Percentiles rank a stretch among this genome's conserved stretches.
phyloP scores from a whole-genome alignment of 30 jellyfish, hydroid and myxozoan genomes.

The Hydractinia echinata region DNA sequence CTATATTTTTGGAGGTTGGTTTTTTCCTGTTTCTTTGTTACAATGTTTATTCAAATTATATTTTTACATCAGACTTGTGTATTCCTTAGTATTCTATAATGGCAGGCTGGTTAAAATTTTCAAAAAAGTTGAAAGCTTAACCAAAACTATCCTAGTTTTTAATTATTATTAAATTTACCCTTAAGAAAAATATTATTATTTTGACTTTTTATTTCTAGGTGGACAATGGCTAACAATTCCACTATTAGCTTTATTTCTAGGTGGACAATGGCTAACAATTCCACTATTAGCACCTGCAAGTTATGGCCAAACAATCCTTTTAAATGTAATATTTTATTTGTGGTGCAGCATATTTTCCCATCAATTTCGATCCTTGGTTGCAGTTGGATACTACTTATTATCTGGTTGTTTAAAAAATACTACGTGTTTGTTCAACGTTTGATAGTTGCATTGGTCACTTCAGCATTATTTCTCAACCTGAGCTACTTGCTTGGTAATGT shows the following conservation, averaged over 20 bases:
- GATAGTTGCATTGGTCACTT: conserved; percentile 51
- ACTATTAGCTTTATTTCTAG: not conserved
- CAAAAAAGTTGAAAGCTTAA: no score
- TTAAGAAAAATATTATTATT: no score
- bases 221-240: not conserved
- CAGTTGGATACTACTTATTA: conserved; percentile 47
- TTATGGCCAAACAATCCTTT: conserved; percentile 69
- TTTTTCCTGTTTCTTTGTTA: no score
- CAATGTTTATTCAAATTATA: no score
- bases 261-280: not conserved
- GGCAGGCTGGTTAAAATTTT: no score
- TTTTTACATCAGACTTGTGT: no score
- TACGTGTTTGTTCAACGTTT: conserved; percentile 65
- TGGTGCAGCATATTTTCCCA: conserved; percentile 14
- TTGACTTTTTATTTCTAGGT: not conserved
- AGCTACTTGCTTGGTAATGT: conserved; percentile 76
- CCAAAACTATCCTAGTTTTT: no score
- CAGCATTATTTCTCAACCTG: conserved; percentile 75
- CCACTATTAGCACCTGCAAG: not conserved
- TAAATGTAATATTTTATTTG: conserved; percentile 46
- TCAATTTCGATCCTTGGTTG: conserved; percentile 75
- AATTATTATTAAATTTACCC: no score
- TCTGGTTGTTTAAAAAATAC: conserved; percentile 77
- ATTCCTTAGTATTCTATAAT: no score
- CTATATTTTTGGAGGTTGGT: no score